Evolutionary conservation across 1,140 invertebrate genomes (phyloP).

Genomic region (Neodiprion lecontei): DNA sequence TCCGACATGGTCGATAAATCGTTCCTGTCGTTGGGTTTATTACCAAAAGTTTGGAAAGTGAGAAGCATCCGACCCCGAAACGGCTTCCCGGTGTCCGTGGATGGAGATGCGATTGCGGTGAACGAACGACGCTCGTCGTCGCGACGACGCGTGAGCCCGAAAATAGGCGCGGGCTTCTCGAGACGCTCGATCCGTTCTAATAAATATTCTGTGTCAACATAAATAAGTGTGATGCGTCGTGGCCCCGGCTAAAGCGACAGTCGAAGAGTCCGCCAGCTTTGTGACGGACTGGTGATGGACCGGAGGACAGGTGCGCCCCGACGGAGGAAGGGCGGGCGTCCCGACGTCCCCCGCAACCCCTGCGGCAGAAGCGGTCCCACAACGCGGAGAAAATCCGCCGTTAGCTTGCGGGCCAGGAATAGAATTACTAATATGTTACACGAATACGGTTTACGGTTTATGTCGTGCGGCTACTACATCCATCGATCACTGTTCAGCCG

Average conservation of each 20-base stretch:
- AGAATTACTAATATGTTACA: conserved; percentile 11
- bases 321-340: conserved; percentile 5
- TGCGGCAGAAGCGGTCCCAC: conserved; percentile 20
- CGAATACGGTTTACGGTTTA: not conserved
- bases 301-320: conserved; percentile 54
- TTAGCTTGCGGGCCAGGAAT: not conserved
- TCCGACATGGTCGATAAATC: too few relatives aligned
- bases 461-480: not conserved
- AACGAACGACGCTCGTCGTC: too few relatives aligned
- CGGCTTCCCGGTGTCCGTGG: too few relatives aligned
- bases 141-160: conserved; percentile 35
- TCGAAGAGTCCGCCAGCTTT: conserved; percentile 39
- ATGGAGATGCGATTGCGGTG: too few relatives aligned
- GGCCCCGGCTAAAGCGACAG: conserved; percentile 2
- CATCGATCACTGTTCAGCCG: not conserved
- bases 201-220: conserved; percentile 62
- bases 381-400: conserved; percentile 10
- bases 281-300: conserved; percentile 59
- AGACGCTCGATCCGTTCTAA: conserved; percentile 61
- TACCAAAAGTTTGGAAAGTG: too few relatives aligned
- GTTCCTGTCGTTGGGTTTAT: too few relatives aligned
- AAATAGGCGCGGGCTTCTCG: conserved; percentile 43
- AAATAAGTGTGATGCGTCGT: conserved; percentile 52
- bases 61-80: too few relatives aligned
- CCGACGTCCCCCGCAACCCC: conserved; percentile 14